These are phyloP conservation scores for Criorhina ranunculi DNA, from an alignment of 2,888 invertebrate species.

Conservation along the genomic window DNA sequence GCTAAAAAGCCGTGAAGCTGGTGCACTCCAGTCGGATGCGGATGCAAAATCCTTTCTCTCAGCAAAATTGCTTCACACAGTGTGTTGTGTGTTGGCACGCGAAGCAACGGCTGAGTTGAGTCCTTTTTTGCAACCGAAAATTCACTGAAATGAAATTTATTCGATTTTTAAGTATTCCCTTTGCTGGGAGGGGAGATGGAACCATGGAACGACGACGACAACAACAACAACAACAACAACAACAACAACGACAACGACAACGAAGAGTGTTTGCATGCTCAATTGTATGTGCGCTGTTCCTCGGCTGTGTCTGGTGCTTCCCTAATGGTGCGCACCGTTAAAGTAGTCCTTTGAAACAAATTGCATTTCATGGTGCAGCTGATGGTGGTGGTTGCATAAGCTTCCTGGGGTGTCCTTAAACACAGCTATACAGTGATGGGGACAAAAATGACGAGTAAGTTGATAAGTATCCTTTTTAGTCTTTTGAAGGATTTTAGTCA, in stretches of 20 bases:
- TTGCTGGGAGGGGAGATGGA: slow-evolving; percentile 1
- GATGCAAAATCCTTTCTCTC: slow-evolving; percentile 66
- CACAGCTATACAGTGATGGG: slow-evolving; percentile 20
- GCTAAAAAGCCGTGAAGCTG: slow-evolving; percentile 69
- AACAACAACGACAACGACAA: not conserved
- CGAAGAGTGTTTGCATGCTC: slow-evolving; percentile 50
- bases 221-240: not conserved
- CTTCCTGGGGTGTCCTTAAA: slow-evolving; percentile 1
- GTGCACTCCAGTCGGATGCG: slow-evolving; percentile 14
- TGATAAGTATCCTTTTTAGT: not conserved
- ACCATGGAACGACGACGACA: not conserved
- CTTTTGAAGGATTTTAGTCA: not conserved
- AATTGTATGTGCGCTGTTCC: slow-evolving; percentile 43
- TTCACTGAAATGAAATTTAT: slow-evolving; percentile 70
- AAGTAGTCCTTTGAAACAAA: slow-evolving; percentile 68
- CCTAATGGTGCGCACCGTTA: slow-evolving; percentile 58
- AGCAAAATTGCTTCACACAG: slow-evolving; percentile 51
- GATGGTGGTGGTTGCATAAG: slow-evolving; percentile 53
- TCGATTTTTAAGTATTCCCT: slow-evolving; percentile 73
- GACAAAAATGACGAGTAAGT: slow-evolving; percentile 17
- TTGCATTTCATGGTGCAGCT: slow-evolving; percentile 57
- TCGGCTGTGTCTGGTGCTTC: slow-evolving; percentile 17
- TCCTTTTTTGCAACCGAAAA: slow-evolving; percentile 55
- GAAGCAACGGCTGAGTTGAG: slow-evolving; percentile 18
- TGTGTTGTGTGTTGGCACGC: slow-evolving; percentile 22